Evolutionary conservation across 2,797 vertebrate species (phyloP).

Genomic region (Peromyscus attwateri): DNA sequence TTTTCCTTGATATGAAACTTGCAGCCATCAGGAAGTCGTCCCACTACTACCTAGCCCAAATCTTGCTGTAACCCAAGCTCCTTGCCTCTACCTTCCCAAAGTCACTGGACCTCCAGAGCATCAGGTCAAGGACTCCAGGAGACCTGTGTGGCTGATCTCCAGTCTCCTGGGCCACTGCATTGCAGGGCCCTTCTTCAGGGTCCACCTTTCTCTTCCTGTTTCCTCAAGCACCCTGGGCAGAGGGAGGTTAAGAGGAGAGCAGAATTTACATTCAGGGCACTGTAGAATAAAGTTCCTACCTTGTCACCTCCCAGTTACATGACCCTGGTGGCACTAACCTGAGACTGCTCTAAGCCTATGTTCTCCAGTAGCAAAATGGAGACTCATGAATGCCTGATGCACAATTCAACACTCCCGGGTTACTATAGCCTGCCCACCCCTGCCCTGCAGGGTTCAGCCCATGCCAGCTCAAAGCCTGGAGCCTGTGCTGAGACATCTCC

Average conservation of each 20-base stretch:
- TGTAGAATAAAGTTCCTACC: neutral
- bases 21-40: neutral
- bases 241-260: neutral
- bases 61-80: slow-evolving; percentile 57
- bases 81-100: neutral
- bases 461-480: neutral
- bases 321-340: neutral
- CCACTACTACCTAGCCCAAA: slow-evolving; percentile 54
- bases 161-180: neutral
- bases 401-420: neutral
- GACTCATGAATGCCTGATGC: neutral
- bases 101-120: neutral
- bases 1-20: neutral
- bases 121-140: neutral
- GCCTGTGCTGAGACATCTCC: neutral
- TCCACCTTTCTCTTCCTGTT: neutral
- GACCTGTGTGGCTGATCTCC: neutral
- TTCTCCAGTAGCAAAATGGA: neutral
- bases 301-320: neutral
- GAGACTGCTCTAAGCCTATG: neutral
- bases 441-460: neutral
- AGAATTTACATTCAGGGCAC: neutral
- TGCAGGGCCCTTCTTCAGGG: neutral
- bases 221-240: neutral
- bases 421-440: neutral